Conservation (phyloP, 2,888 invertebrate species). For the Brachyopa scutellaris region DNA sequence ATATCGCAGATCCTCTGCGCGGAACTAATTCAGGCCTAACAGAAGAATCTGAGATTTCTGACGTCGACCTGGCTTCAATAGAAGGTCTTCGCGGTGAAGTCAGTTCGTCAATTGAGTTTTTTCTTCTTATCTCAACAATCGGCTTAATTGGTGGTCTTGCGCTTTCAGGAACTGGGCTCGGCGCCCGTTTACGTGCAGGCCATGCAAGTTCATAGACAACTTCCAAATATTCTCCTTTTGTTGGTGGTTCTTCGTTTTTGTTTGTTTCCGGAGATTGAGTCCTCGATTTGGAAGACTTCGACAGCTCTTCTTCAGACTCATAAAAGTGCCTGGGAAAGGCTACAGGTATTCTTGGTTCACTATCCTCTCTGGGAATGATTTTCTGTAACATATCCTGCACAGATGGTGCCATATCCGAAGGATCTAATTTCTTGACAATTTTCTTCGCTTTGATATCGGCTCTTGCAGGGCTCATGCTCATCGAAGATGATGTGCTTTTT, state of each 20-base stretch:
- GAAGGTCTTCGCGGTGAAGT: conserved; percentile 5
- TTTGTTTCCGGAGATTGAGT: conserved; percentile 35
- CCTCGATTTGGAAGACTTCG: conserved; percentile 7
- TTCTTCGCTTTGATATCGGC: conserved; percentile 77
- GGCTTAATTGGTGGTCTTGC: conserved; percentile 39
- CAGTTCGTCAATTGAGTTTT: neutral
- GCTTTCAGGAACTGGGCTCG: conserved; percentile 43
- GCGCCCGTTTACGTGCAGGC: conserved; percentile 36
- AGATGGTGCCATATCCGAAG: conserved; percentile 79
- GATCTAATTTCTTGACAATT: conserved; percentile 77
- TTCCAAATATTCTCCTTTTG: conserved; percentile 8
- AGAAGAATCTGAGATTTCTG: neutral
- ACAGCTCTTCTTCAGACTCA: conserved; percentile 23
- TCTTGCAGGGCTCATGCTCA: conserved; percentile 76
- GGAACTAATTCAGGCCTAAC: neutral
- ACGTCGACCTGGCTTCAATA: neutral
- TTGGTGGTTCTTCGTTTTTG: neutral
- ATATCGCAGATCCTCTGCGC: neutral
- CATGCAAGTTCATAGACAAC: conserved; percentile 35
- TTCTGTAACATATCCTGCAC: conserved; percentile 79
- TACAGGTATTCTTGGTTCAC: conserved; percentile 59
- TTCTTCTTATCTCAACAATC: neutral
- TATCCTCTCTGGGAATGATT: conserved; percentile 58
- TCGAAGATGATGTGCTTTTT: conserved; percentile 79
- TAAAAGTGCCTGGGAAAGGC: conserved; percentile 44